Evolutionary conservation across 2,113 vertebrate species (phyloP).

Genomic region (Reinhardtius hippoglossoides): DNA sequence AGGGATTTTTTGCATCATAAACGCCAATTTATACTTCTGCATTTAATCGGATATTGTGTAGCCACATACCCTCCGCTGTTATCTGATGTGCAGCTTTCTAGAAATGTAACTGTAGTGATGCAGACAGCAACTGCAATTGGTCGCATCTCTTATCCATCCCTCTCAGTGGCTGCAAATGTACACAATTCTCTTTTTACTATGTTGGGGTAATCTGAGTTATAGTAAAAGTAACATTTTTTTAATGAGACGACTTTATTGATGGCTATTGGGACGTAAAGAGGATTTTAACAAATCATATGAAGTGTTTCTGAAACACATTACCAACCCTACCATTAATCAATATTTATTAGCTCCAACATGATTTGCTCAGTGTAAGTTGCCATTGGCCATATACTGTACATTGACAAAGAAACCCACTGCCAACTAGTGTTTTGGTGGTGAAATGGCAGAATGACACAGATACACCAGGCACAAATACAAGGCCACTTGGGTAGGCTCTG

Average conservation of each 20-base stretch:
- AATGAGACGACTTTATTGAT: too few species aligned
- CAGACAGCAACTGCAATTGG: not conserved
- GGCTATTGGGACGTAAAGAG: too few species aligned
- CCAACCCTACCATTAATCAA: too few species aligned
- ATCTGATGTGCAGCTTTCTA: not conserved
- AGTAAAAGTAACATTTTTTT: not conserved
- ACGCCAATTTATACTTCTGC: not conserved
- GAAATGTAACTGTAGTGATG: not conserved
- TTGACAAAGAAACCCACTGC: too few species aligned
- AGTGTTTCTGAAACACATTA: too few species aligned
- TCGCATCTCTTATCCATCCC: not conserved
- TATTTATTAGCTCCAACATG: not conserved
- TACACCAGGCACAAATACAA: too few species aligned
- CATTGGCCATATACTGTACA: too few species aligned
- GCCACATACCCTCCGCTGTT: not conserved
- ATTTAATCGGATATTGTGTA: not conserved
- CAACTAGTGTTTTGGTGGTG: too few species aligned
- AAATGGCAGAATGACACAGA: too few species aligned
- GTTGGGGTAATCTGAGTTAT: not conserved
- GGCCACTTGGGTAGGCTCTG: not conserved
- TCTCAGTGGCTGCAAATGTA: not conserved
- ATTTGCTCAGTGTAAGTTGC: too few species aligned
- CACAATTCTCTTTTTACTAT: not conserved
- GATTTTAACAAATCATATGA: too few species aligned
- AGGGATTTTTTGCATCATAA: constrained; percentile 46